A percentile compares a stretch with the other conserved stretches of the same genome.
Conservation (phyloP, 2,888 invertebrate species). For the Cremastobaeus sp. region DNA sequence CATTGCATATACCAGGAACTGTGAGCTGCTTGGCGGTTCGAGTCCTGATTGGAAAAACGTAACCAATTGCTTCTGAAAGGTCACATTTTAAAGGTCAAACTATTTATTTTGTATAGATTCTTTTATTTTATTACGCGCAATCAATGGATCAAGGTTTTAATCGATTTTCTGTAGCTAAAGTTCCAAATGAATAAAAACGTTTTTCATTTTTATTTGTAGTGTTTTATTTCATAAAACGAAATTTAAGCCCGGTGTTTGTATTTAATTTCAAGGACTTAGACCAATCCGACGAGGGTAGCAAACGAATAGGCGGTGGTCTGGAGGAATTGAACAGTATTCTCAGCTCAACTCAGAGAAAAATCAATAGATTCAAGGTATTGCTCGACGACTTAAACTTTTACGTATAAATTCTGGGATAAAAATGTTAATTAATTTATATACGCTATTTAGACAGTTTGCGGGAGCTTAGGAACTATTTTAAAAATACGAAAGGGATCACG, state of each 20-base stretch:
- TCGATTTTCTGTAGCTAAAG: no score
- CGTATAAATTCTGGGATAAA: no score
- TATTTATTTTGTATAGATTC: not conserved
- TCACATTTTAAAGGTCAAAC: not conserved
- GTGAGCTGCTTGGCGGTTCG: slow-evolving; percentile 86
- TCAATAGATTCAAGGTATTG: slow-evolving; percentile 89
- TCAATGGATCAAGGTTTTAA: no score
- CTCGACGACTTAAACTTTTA: no score
- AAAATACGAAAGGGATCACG: slow-evolving; percentile 78
- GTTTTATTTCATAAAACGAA: slow-evolving; percentile 6
- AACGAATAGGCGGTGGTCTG: slow-evolving; percentile 85
- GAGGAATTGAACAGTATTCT: slow-evolving; percentile 89
- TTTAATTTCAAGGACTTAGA: slow-evolving; percentile 82
- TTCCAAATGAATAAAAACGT: no score
- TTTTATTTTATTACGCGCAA: no score
- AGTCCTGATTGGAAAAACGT: slow-evolving; percentile 85
- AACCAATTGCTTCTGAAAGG: slow-evolving; percentile 80
- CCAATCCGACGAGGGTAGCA: slow-evolving; percentile 82
- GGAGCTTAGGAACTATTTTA: slow-evolving; percentile 86
- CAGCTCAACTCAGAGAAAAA: slow-evolving; percentile 89
- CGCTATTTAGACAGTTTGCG: slow-evolving; percentile 88
- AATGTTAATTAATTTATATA: no score
- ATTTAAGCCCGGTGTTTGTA: slow-evolving; percentile 4
- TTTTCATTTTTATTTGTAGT: not conserved
- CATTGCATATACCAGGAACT: slow-evolving; percentile 92